phyloP scores from a whole-genome alignment of 2,888 invertebrate species.

The Dilophus febrilis region DNA sequence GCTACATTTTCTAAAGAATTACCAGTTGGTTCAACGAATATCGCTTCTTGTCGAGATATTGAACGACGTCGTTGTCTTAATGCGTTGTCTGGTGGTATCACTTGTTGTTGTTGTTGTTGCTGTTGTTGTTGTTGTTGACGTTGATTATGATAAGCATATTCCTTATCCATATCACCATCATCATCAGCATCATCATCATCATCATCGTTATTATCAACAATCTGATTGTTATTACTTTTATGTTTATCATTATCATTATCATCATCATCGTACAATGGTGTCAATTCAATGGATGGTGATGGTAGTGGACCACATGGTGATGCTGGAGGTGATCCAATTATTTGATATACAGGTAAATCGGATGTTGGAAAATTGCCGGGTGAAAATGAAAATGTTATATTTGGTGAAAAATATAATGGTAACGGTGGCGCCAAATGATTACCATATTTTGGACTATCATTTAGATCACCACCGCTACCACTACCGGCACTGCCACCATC shows the following conservation, averaged over 20 bases:
- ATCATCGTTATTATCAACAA: no score
- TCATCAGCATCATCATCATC: no score
- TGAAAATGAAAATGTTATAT: constrained; percentile 44
- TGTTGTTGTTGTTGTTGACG: constrained; percentile 2
- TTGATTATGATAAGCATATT: constrained; percentile 14
- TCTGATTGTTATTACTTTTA: no score
- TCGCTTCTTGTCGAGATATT: constrained; percentile 66
- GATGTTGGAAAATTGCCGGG: constrained; percentile 32
- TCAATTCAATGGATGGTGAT: constrained; percentile 12
- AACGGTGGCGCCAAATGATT: constrained; percentile 30
- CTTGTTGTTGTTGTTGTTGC: no score
- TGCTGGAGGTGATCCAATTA: constrained; percentile 25
- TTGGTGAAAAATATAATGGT: constrained; percentile 32
- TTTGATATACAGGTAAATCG: constrained; percentile 25
- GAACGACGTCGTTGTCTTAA: constrained; percentile 48
- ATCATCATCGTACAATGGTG: background rate
- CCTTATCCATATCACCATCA: constrained; percentile 26
- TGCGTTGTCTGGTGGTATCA: constrained; percentile 8
- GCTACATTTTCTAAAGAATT: constrained; percentile 54
- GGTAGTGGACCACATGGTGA: constrained; percentile 28
- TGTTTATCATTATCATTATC: no score
- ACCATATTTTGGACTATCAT: constrained; percentile 28
- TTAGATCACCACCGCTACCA: constrained; percentile 21
- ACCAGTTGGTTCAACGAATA: constrained; percentile 57
- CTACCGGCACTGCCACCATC: constrained; percentile 30